A percentile compares a stretch with the other conserved stretches of the same genome.
Evolutionary conservation across 1,140 invertebrate genomes (phyloP).

Genomic region (Drosophila burlai): DNA sequence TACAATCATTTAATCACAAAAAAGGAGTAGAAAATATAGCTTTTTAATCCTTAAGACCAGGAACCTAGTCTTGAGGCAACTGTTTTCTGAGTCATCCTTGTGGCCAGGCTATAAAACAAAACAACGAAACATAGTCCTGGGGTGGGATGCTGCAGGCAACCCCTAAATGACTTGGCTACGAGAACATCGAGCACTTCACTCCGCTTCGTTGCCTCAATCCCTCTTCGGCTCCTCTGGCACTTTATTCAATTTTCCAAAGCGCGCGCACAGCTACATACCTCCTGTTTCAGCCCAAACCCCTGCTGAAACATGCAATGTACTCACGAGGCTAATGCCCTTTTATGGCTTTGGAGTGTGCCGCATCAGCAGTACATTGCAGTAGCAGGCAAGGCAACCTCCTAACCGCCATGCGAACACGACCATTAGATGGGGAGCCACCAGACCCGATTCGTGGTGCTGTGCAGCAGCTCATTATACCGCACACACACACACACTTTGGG

Average conservation of each 20-base stretch:
- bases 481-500: slow-evolving; percentile 20
- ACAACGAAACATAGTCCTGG: slow-evolving; percentile 22
- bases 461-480: slow-evolving; percentile 61
- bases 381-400: slow-evolving; percentile 32
- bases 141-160: slow-evolving; percentile 43
- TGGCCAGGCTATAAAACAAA: slow-evolving; percentile 40
- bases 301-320: slow-evolving; percentile 48
- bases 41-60: neutral
- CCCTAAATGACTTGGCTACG: slow-evolving; percentile 68
- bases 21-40: neutral
- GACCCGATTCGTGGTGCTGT: slow-evolving; percentile 18
- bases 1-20: too few species aligned
- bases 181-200: slow-evolving; percentile 43
- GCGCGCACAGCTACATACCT: slow-evolving; percentile 31
- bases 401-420: slow-evolving; percentile 40
- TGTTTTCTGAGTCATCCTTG: slow-evolving; percentile 30
- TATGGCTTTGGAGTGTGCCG: slow-evolving; percentile 75
- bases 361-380: slow-evolving; percentile 65
- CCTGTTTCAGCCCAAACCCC: slow-evolving; percentile 10
- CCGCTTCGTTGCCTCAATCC: slow-evolving; percentile 21
- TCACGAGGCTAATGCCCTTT: slow-evolving; percentile 78
- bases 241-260: slow-evolving; percentile 75
- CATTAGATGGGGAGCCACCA: slow-evolving; percentile 32
- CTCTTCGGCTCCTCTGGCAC: slow-evolving; percentile 22
- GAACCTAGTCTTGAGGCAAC: neutral